phyloP scores from a whole-genome alignment of 2,113 vertebrate genomes.

The Pygathrix nemaeus region DNA sequence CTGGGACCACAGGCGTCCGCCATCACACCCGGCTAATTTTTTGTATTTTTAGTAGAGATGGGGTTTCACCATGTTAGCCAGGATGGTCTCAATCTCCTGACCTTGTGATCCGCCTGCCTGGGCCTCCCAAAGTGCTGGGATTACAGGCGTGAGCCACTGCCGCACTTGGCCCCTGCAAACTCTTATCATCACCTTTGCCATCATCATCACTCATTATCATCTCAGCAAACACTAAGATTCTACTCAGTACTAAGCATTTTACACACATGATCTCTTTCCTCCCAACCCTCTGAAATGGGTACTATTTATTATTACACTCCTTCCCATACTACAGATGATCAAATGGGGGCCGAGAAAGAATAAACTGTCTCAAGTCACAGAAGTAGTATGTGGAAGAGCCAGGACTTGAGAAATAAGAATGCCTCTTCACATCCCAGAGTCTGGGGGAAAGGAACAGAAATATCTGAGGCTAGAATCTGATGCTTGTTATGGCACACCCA shows the following conservation, averaged over 20 bases:
- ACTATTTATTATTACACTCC: neutral
- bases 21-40: too few species aligned
- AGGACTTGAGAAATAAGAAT: constrained; percentile 7
- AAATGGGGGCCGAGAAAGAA: constrained; percentile 21
- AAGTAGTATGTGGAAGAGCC: neutral
- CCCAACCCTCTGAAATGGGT: neutral
- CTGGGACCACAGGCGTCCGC: too few species aligned
- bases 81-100: too few species aligned
- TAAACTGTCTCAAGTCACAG: neutral
- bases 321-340: neutral
- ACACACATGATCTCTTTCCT: neutral
- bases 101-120: too few species aligned
- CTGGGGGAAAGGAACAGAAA: neutral
- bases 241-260: neutral
- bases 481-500: neutral
- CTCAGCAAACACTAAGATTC: neutral
- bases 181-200: neutral
- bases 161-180: neutral
- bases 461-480: neutral
- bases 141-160: too few species aligned
- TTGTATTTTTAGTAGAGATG: too few species aligned
- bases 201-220: neutral
- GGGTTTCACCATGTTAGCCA: too few species aligned
- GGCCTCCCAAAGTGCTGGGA: too few species aligned
- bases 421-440: neutral